phyloP scores from a whole-genome alignment of 30 jellyfish, hydroid and myxozoan genomes.

The Nemopilema nomurai region DNA sequence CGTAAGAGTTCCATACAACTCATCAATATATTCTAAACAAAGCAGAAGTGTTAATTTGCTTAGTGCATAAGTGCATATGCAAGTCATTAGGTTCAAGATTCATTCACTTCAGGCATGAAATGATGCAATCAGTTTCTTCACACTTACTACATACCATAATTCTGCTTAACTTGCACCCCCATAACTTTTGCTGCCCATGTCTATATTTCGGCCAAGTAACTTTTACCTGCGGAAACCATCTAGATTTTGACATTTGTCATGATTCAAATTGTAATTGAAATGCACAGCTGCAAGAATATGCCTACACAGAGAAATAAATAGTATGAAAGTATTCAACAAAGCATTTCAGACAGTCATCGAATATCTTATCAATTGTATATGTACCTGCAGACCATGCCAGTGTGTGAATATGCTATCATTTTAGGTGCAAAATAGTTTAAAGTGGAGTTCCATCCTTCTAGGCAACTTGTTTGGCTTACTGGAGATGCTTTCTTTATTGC shows the following conservation, averaged over 20 bases:
- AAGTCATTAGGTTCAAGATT: not conserved
- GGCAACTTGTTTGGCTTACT: constrained; percentile 28
- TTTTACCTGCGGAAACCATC: not conserved
- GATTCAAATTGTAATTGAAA: not conserved
- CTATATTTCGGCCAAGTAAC: not conserved
- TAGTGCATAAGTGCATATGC: not conserved
- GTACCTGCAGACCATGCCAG: constrained; percentile 51
- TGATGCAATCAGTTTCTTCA: not conserved
- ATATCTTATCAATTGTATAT: not conserved
- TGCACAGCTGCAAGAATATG: not conserved
- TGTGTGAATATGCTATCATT: constrained; percentile 29
- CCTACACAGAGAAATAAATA: not conserved
- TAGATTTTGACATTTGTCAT: not conserved
- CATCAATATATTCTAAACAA: not conserved
- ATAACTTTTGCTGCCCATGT: not conserved
- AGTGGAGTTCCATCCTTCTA: constrained; percentile 20
- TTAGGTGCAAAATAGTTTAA: constrained; percentile 36
- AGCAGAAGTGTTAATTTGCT: not conserved
- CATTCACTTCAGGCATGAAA: not conserved
- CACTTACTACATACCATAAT: not conserved
- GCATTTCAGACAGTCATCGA: not conserved
- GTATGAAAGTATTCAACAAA: not conserved
- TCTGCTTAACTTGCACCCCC: not conserved
- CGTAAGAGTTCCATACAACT: not conserved
- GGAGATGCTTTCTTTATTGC: constrained; percentile 30